These are phyloP conservation scores for Chauna torquata DNA, from an alignment of 2,113 vertebrate genomes.

Conservation along the genomic window DNA sequence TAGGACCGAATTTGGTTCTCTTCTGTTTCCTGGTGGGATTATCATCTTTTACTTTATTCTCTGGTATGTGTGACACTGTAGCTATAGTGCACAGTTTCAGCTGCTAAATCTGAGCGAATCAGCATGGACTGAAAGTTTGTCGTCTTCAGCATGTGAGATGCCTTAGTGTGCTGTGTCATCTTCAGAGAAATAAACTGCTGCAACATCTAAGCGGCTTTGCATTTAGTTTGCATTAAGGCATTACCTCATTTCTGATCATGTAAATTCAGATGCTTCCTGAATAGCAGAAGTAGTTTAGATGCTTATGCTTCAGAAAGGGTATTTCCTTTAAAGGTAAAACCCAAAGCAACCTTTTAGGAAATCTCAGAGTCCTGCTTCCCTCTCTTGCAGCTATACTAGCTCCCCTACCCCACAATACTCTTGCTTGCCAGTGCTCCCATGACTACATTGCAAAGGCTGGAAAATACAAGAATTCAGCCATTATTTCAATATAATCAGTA, in stretches of 20 bases:
- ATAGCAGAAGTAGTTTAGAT: not conserved
- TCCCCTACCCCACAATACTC: not conserved
- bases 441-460: not conserved
- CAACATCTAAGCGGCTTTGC: not conserved
- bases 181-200: not conserved
- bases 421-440: not conserved
- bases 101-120: not conserved
- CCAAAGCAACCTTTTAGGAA: not conserved
- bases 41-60: not conserved
- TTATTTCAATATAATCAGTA: not conserved
- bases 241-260: not conserved
- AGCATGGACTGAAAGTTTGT: not conserved
- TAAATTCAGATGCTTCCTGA: slow-evolving; percentile 22
- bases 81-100: not conserved
- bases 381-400: not conserved
- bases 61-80: not conserved
- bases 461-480: not conserved
- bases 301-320: not conserved
- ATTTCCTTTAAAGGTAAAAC: not conserved
- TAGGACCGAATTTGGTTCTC: not conserved
- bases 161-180: not conserved
- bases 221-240: slow-evolving; percentile 31
- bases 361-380: not conserved
- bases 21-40: not conserved
- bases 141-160: not conserved